Evolutionary conservation across 2,888 invertebrate genomes (phyloP).

Genomic region (Diplazon laetatorius): DNA sequence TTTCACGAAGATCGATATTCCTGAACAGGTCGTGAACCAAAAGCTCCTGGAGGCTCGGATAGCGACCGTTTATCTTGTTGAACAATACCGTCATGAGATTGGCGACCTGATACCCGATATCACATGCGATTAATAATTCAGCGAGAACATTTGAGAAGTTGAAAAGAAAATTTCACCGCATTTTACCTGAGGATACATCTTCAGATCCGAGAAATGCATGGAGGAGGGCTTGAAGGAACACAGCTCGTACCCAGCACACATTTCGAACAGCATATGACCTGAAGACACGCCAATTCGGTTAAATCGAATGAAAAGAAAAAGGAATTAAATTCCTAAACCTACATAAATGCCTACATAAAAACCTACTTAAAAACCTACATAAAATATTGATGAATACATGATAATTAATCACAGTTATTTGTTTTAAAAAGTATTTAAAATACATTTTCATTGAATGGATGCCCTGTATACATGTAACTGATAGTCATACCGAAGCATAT

Average conservation of each 20-base stretch:
- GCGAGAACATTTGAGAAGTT: background rate
- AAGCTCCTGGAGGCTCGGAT: conserved; percentile 91
- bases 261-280: conserved; percentile 93
- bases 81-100: conserved; percentile 92
- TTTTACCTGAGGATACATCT: conserved; percentile 88
- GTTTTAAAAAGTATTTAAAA: too few species aligned
- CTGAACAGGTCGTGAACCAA: conserved; percentile 92
- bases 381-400: too few species aligned
- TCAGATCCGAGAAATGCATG: conserved; percentile 88
- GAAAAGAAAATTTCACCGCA: too few species aligned
- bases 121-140: conserved; percentile 14
- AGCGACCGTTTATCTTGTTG: conserved; percentile 86
- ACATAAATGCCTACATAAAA: too few species aligned
- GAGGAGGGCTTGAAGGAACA: conserved; percentile 89
- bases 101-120: conserved; percentile 85
- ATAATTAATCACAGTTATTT: too few species aligned
- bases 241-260: conserved; percentile 94
- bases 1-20: conserved; percentile 93
- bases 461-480: too few species aligned
- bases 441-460: too few species aligned
- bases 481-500: conserved; percentile 87
- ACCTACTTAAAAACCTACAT: too few species aligned
- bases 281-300: conserved; percentile 60
- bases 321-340: too few species aligned
- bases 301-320: too few species aligned